phyloP scores from a whole-genome alignment of 2,797 vertebrate species.

The Argentina silus region DNA sequence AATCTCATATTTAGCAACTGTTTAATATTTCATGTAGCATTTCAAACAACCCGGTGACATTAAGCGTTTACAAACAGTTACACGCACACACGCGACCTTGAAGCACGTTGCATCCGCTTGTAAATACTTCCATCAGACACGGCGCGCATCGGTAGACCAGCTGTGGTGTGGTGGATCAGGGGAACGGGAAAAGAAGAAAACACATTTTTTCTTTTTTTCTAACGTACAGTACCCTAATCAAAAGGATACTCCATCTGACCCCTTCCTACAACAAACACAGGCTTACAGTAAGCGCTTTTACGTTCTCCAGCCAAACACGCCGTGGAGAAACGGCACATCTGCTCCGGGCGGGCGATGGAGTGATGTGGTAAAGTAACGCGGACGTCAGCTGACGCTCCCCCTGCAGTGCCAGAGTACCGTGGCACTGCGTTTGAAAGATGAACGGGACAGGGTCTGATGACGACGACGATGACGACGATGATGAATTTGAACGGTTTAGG shows the following conservation, averaged over 20 bases:
- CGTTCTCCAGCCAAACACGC: neutral
- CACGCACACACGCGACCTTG: constrained; percentile 35
- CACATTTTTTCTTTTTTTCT: neutral
- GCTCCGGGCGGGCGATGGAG: constrained; percentile 22
- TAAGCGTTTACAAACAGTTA: constrained; percentile 48
- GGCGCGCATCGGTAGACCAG: neutral
- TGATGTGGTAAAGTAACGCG: constrained; percentile 41
- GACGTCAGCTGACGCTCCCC: constrained; percentile 30
- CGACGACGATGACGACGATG: neutral
- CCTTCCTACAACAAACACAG: constrained; percentile 3
- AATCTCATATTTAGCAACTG: constrained; percentile 30
- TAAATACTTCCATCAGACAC: neutral
- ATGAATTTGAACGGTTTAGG: constrained; percentile 32
- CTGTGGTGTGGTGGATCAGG: too few relatives aligned
- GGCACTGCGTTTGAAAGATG: too few relatives aligned
- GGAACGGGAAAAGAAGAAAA: too few relatives aligned
- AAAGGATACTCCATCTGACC: neutral
- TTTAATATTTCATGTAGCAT: constrained; percentile 61
- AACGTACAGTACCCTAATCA: neutral
- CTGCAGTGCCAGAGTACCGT: constrained; percentile 20
- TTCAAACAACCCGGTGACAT: constrained; percentile 35
- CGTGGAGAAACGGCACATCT: neutral
- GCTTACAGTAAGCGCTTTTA: neutral
- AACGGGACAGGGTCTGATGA: neutral
- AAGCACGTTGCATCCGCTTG: constrained; percentile 6